phyloP scores from a whole-genome alignment of 2,113 vertebrate genomes.

The Panthera tigris region DNA sequence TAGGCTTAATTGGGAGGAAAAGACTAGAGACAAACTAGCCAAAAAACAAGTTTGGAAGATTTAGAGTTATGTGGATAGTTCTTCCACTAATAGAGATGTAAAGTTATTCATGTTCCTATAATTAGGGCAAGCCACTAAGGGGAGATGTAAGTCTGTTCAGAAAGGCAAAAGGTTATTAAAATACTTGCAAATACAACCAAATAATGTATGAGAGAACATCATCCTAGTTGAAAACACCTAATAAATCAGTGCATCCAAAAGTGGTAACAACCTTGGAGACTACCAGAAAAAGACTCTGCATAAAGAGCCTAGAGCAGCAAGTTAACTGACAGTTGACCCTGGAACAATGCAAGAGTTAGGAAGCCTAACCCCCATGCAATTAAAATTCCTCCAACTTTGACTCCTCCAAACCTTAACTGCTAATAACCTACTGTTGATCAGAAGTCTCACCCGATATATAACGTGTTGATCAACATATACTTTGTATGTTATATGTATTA shows the following conservation, averaged over 20 bases:
- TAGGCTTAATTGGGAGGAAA: not conserved
- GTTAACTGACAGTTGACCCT: not conserved
- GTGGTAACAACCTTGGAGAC: not conserved
- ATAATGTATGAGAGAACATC: not conserved
- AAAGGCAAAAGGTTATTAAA: not conserved
- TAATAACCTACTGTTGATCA: not conserved
- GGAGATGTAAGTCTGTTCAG: not conserved
- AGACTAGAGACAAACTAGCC: not conserved
- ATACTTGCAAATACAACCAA: not conserved
- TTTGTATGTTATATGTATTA: not conserved
- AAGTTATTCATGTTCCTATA: not conserved
- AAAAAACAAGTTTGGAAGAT: not conserved
- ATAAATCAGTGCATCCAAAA: not conserved
- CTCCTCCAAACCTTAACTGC: not conserved
- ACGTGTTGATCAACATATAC: not conserved
- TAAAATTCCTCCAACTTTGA: not conserved
- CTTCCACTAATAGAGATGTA: not conserved
- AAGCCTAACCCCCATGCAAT: not conserved
- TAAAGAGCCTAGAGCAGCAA: not conserved
- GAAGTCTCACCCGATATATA: not conserved
- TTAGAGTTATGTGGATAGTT: not conserved
- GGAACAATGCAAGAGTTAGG: not conserved
- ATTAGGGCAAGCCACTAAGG: not conserved
- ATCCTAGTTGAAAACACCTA: not conserved
- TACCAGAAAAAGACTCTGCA: not conserved